Conservation (phyloP, 2,113 vertebrate species). For the Microcebus ravelobensis region DNA sequence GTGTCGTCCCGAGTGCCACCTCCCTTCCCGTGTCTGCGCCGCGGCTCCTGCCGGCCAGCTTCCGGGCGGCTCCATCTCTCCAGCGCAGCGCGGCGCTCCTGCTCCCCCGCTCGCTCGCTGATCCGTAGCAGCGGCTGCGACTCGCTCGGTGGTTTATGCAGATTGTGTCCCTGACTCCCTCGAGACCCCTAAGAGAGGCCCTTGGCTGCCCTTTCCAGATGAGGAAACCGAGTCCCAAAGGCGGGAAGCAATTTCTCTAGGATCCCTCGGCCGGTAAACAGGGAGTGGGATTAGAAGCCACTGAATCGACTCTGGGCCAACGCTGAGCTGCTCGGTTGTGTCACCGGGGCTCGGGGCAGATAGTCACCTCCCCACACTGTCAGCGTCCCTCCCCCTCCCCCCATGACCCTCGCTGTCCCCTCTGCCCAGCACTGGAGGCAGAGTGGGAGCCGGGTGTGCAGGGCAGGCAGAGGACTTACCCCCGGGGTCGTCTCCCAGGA, state of each 20-base stretch:
- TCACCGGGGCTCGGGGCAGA: neutral
- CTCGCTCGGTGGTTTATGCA: accelerated
- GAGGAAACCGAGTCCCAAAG: neutral
- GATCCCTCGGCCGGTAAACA: neutral
- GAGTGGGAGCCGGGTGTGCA: no score
- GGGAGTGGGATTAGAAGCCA: neutral
- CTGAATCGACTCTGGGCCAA: neutral
- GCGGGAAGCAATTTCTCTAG: neutral
- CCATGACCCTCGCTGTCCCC: accelerated
- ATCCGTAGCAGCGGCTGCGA: accelerated
- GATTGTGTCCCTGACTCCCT: neutral
- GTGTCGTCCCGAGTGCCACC: neutral
- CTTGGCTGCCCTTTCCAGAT: no score
- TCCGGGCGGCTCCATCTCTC: no score
- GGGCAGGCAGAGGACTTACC: neutral
- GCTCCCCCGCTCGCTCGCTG: no score
- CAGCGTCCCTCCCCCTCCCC: neutral
- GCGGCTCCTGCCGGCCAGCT: neutral
- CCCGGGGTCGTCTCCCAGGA: neutral
- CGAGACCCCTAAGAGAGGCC: accelerated
- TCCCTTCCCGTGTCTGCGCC: neutral
- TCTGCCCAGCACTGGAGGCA: accelerated
- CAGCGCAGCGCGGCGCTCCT: accelerated
- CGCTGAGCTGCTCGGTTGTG: neutral
- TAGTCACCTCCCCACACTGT: neutral